A percentile compares a stretch with the other conserved stretches of the same genome.
Evolutionary conservation across 1,140 invertebrate genomes (phyloP).

Genomic region (Drosophila asahinai): DNA sequence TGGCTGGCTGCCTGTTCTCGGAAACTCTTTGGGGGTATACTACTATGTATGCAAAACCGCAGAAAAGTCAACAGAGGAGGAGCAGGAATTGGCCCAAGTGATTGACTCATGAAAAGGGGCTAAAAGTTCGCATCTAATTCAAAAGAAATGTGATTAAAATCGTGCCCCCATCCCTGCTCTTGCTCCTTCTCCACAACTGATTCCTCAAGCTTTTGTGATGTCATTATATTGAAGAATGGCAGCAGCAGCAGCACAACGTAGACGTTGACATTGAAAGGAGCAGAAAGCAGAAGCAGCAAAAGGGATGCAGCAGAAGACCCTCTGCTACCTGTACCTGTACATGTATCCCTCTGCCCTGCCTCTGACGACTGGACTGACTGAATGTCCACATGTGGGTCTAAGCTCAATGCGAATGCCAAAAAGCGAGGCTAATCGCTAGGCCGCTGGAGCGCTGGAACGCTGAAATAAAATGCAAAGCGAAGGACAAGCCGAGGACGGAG

Average conservation of each 20-base stretch:
- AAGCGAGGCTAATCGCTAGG: constrained; percentile 78
- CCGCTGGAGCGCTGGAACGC: constrained; percentile 39
- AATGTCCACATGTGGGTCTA: constrained; percentile 51
- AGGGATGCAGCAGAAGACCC: constrained; percentile 40
- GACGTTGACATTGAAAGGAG: constrained; percentile 79
- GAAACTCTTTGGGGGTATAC: constrained; percentile 58
- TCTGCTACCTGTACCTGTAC: constrained; percentile 32
- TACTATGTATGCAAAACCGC: constrained; percentile 14
- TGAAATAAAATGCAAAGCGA: constrained; percentile 70
- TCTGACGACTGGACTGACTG: constrained; percentile 80
- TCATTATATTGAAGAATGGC: constrained; percentile 84
- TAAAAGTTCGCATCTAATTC: constrained; percentile 79
- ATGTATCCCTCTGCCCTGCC: constrained; percentile 30
- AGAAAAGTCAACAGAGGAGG: constrained; percentile 13
- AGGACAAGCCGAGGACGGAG: constrained; percentile 20
- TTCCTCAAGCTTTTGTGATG: constrained; percentile 75
- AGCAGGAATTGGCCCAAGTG: constrained; percentile 36
- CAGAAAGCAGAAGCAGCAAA: constrained; percentile 31
- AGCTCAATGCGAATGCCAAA: constrained; percentile 71
- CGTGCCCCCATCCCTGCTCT: constrained; percentile 40
- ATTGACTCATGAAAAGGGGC: constrained; percentile 80
- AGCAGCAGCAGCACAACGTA: constrained; percentile 23
- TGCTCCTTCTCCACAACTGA: constrained; percentile 51
- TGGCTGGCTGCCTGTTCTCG: constrained; percentile 21
- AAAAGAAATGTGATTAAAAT: constrained; percentile 84